phyloP scores from a whole-genome alignment of 35 echinoderm and acorn worm species.

The Lytechinus variegatus region DNA sequence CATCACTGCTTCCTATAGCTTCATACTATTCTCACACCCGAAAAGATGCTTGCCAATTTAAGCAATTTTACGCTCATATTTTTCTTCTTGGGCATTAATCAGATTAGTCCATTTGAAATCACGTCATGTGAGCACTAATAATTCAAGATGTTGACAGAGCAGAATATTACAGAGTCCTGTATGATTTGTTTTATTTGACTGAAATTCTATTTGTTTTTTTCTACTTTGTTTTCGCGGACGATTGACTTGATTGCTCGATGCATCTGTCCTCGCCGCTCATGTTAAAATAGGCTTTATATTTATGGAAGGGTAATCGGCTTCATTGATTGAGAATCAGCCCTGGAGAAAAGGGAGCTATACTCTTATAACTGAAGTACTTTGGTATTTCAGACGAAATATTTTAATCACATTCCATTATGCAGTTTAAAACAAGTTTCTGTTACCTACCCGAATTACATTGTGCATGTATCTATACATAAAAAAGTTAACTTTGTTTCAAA shows the following conservation, averaged over 20 bases:
- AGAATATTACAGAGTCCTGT: constrained; percentile 18
- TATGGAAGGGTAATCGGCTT: background rate
- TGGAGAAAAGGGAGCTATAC: background rate
- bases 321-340: background rate
- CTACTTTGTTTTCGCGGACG: background rate
- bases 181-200: background rate
- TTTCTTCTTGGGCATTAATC: background rate
- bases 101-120: constrained; percentile 12
- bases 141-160: background rate
- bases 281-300: background rate
- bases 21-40: background rate
- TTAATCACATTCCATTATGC: background rate
- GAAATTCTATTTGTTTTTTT: background rate
- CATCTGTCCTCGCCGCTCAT: constrained; percentile 16
- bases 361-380: background rate
- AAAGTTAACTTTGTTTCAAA: background rate
- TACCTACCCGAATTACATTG: background rate
- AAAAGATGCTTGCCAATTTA: background rate
- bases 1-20: background rate
- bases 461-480: background rate
- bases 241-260: background rate
- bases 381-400: background rate
- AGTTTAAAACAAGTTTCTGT: background rate
- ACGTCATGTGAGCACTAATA: background rate
- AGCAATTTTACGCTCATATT: background rate